phyloP scores from a whole-genome alignment of 2,113 vertebrate species.

The Ophiodon elongatus region DNA sequence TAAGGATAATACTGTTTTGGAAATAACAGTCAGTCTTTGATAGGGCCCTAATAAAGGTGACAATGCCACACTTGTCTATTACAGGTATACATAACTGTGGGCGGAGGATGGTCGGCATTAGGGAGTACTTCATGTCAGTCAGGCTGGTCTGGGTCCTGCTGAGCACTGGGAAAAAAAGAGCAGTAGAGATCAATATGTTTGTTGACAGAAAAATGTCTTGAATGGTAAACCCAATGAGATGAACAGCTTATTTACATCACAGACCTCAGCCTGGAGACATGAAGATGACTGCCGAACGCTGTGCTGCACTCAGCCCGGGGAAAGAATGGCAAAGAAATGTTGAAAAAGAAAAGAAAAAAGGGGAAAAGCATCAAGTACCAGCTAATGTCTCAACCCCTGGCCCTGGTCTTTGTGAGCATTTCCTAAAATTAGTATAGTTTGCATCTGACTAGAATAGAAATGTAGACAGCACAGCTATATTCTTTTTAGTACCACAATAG shows the following conservation, averaged over 20 bases:
- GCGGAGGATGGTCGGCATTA: constrained; percentile 10
- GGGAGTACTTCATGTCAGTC: constrained; percentile 16
- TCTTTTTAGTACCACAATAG: background rate
- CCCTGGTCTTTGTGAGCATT: background rate
- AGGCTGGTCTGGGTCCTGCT: constrained; percentile 9
- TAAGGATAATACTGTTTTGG: background rate
- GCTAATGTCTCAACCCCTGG: background rate
- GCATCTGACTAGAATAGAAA: background rate
- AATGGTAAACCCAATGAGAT: background rate
- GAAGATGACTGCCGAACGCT: background rate
- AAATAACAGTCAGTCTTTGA: background rate
- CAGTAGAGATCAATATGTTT: constrained; percentile 37
- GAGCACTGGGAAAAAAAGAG: constrained; percentile 35
- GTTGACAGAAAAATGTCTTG: constrained; percentile 9
- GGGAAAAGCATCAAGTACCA: background rate
- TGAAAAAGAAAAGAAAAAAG: background rate
- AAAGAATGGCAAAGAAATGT: background rate
- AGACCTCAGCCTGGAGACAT: constrained; percentile 23
- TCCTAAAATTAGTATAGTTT: background rate
- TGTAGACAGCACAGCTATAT: background rate
- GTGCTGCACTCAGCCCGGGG: background rate
- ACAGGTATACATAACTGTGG: background rate
- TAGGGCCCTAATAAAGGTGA: background rate
- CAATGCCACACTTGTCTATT: background rate
- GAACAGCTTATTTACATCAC: constrained; percentile 17